Percentiles rank a stretch among this genome's conserved stretches.
These are phyloP conservation scores for Serranochromis macrocephalus DNA, from an alignment of 2,113 vertebrate species.

Conservation along the genomic window DNA sequence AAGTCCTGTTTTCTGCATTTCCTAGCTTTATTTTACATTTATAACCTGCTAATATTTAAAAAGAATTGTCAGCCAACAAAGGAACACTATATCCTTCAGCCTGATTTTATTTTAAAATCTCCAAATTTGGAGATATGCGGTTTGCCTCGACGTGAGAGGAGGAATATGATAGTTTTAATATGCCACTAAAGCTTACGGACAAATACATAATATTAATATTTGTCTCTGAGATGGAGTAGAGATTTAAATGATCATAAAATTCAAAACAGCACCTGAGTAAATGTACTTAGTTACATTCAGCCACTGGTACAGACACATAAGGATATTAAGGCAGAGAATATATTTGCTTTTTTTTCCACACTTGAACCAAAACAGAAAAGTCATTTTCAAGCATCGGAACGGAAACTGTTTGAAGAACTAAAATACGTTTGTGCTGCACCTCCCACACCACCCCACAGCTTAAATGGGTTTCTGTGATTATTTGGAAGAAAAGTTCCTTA, in stretches of 20 bases:
- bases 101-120: neutral
- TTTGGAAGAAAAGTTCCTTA: neutral
- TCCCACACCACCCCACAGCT: neutral
- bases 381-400: neutral
- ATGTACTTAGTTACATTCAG: neutral
- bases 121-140: fast-evolving
- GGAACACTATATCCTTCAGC: neutral
- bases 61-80: neutral
- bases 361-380: neutral
- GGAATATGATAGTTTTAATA: neutral
- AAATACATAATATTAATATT: neutral
- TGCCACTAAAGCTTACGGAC: neutral
- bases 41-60: neutral
- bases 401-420: neutral
- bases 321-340: neutral
- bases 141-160: neutral
- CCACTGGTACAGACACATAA: neutral
- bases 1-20: neutral
- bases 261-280: neutral
- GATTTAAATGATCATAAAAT: neutral
- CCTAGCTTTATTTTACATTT: neutral
- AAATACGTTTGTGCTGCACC: neutral
- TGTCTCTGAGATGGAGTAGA: neutral
- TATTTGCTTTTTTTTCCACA: neutral
- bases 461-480: neutral